Conservation (phyloP, 2,888 invertebrate genomes). For the Panopea generosa region DNA sequence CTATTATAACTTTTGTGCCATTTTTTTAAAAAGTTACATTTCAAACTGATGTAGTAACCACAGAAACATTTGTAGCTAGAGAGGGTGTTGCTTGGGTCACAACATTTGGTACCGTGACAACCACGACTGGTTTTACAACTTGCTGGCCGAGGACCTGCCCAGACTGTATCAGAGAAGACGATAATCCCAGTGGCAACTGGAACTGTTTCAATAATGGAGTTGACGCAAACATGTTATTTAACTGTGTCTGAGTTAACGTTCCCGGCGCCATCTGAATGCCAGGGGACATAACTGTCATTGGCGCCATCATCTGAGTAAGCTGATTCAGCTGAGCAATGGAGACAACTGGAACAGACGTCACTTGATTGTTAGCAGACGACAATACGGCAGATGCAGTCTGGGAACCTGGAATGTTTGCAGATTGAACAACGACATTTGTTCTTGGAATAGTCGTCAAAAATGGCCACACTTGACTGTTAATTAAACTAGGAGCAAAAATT, state of each 20-base stretch:
- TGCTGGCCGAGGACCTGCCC: conserved; percentile 60
- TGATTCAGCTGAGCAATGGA: conserved; percentile 69
- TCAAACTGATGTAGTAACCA: conserved; percentile 7
- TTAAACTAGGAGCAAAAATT: conserved; percentile 48
- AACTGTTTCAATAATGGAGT: conserved; percentile 66
- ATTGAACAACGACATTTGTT: conserved; percentile 40
- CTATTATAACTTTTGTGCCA: no score
- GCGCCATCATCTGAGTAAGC: conserved; percentile 70
- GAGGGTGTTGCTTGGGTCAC: conserved; percentile 25
- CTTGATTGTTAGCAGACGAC: conserved; percentile 44
- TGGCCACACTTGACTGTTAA: conserved; percentile 49
- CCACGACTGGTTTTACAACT: conserved; percentile 47
- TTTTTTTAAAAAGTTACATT: no score
- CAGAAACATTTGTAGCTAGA: background rate
- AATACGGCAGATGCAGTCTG: conserved; percentile 13
- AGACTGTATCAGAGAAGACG: conserved; percentile 63
- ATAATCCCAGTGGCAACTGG: conserved; percentile 69
- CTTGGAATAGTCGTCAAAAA: conserved; percentile 54
- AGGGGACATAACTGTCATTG: conserved; percentile 75
- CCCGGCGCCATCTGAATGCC: conserved; percentile 61
- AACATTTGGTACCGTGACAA: conserved; percentile 57
- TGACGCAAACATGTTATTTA: conserved; percentile 64
- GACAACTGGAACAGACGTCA: conserved; percentile 61
- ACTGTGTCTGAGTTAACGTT: conserved; percentile 58
- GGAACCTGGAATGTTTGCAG: conserved; percentile 10